These are phyloP conservation scores for Umimayanthus chanpuru DNA, from an alignment of 92 coral and sea anemone genomes.

Conservation along the genomic window DNA sequence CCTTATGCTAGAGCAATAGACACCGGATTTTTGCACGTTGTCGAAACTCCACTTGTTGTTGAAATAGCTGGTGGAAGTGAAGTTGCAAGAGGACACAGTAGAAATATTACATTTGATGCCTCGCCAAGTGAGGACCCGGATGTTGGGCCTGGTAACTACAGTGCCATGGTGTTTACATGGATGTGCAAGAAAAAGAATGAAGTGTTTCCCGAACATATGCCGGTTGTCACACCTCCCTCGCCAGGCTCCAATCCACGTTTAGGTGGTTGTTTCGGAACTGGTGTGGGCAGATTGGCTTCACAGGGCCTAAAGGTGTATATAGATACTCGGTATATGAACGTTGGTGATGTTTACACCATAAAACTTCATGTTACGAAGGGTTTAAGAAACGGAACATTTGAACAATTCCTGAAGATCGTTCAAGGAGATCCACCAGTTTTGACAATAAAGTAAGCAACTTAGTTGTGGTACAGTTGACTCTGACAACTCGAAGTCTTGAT, in stretches of 20 bases:
- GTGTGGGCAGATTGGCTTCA: slow-evolving; percentile 62
- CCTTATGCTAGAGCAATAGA: slow-evolving; percentile 38
- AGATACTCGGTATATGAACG: slow-evolving; percentile 58
- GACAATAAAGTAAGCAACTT: slow-evolving; percentile 39
- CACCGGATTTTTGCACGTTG: slow-evolving; percentile 52
- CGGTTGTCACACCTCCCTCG: slow-evolving; percentile 39
- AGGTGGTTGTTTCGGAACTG: slow-evolving; percentile 86
- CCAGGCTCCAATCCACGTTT: slow-evolving; percentile 32
- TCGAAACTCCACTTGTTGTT: slow-evolving; percentile 58
- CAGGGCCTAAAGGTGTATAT: slow-evolving; percentile 28
- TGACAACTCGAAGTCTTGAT: too few species aligned
- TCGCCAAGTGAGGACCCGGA: slow-evolving; percentile 77
- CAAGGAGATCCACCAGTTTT: slow-evolving; percentile 70
- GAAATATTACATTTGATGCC: slow-evolving; percentile 56
- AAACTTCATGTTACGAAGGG: slow-evolving; percentile 54
- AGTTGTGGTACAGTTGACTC: too few species aligned
- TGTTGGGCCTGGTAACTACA: slow-evolving; percentile 57
- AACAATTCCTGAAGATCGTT: slow-evolving; percentile 62
- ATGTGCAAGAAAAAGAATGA: slow-evolving; percentile 69
- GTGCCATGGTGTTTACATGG: slow-evolving; percentile 74
- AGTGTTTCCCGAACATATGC: slow-evolving; percentile 44
- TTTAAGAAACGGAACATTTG: slow-evolving; percentile 25
- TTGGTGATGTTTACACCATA: slow-evolving; percentile 45
- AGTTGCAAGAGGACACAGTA: slow-evolving; percentile 64
- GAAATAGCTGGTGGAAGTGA: slow-evolving; percentile 68